Conservation (phyloP, 2,113 vertebrate species). For the Fulica atra region DNA sequence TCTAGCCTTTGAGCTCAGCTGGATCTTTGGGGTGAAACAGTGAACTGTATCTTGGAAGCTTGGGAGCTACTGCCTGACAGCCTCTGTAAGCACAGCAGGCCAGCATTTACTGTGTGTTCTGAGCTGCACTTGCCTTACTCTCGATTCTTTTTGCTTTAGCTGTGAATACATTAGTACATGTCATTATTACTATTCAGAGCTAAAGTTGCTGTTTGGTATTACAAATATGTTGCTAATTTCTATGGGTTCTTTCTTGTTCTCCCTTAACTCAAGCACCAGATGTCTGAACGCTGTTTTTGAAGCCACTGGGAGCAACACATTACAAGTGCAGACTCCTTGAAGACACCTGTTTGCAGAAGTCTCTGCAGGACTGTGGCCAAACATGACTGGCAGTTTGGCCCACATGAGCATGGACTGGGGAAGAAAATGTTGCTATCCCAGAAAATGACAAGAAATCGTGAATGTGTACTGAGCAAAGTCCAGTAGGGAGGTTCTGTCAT, state of each 20-base stretch:
- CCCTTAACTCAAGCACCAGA: neutral
- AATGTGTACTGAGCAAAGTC: neutral
- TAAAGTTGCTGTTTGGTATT: neutral
- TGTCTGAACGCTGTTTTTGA: neutral
- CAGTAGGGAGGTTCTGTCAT: neutral
- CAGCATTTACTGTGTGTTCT: neutral
- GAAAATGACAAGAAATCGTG: constrained; percentile 49
- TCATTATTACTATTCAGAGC: neutral
- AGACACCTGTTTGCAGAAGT: neutral
- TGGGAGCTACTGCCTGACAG: neutral
- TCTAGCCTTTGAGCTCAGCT: neutral
- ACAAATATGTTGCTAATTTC: neutral
- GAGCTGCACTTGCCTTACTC: neutral
- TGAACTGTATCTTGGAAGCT: neutral
- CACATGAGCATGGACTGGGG: neutral
- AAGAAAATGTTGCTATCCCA: constrained; percentile 17
- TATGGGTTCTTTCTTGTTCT: neutral
- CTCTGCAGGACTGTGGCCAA: neutral
- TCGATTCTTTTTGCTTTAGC: neutral
- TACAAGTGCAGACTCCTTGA: neutral
- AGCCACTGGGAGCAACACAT: neutral
- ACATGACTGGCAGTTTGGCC: neutral
- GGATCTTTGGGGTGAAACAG: neutral
- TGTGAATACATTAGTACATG: neutral
- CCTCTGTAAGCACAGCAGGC: neutral